Percentiles rank a stretch among this genome's conserved stretches.
Conservation (phyloP, 2,888 invertebrate genomes). For the Seira ritae region DNA sequence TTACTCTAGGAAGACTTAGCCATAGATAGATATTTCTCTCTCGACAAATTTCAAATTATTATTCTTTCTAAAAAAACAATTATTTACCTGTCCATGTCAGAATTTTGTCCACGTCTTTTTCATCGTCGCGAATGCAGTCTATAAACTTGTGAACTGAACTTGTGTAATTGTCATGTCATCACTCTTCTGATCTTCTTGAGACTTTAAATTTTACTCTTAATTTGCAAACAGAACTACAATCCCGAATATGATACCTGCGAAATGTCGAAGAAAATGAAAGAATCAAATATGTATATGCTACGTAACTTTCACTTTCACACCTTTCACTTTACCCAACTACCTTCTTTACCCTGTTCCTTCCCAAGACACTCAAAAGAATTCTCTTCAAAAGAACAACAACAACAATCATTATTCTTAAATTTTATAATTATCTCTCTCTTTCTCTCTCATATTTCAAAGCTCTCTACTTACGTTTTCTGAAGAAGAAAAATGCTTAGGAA, state of each 20-base stretch:
- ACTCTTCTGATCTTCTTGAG: not conserved
- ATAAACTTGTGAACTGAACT: slow-evolving; percentile 1
- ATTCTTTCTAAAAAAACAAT: not conserved
- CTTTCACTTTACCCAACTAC: no score
- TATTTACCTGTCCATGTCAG: not conserved
- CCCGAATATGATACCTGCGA: not conserved
- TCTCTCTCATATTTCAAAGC: slow-evolving; percentile 6
- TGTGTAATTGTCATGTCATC: not conserved
- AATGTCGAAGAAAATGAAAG: not conserved
- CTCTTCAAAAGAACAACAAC: slow-evolving; percentile 15
- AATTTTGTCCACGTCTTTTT: not conserved
- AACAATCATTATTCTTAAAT: not conserved
- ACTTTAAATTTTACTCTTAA: not conserved
- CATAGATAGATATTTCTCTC: slow-evolving; percentile 10
- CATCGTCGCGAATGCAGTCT: slow-evolving; percentile 19
- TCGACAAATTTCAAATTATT: not conserved
- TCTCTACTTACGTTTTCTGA: slow-evolving; percentile 21
- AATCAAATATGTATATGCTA: no score
- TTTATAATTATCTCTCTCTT: slow-evolving; percentile 3
- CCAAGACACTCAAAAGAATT: not conserved
- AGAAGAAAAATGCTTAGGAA: slow-evolving; percentile 1
- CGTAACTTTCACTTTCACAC: no score
- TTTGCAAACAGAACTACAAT: slow-evolving; percentile 15
- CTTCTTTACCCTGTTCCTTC: not conserved
- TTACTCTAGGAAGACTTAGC: not conserved